These are phyloP conservation scores for Calliphora vomitoria DNA, from an alignment of 2,888 invertebrate species.

Conservation along the genomic window DNA sequence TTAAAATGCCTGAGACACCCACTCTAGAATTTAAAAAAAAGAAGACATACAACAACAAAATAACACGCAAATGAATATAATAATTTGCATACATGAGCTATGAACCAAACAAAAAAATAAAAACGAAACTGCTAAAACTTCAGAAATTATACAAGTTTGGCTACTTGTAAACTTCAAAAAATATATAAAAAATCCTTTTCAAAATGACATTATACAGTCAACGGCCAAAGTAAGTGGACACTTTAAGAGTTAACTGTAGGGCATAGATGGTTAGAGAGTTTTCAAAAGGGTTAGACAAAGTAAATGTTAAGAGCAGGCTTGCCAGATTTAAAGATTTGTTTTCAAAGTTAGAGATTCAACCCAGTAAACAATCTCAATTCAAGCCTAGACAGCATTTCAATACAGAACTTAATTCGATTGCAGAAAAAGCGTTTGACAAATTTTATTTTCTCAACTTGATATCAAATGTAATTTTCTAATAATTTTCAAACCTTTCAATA, in stretches of 20 bases:
- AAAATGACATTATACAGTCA: slow-evolving; percentile 54
- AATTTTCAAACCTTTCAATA: no score
- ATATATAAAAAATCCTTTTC: slow-evolving; percentile 20
- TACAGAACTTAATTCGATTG: no score
- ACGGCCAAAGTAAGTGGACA: slow-evolving; percentile 57
- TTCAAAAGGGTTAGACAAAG: background rate
- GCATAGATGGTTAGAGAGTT: background rate
- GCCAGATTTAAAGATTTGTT: no score
- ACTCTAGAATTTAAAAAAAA: slow-evolving; percentile 37
- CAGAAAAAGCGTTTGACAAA: no score
- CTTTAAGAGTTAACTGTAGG: slow-evolving; percentile 46
- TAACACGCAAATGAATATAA: slow-evolving; percentile 42
- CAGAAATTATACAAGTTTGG: slow-evolving; percentile 58
- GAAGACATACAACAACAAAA: slow-evolving; percentile 17
- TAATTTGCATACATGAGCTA: slow-evolving; percentile 68
- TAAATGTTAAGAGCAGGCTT: background rate
- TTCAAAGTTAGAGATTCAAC: no score
- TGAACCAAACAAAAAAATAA: slow-evolving; percentile 30
- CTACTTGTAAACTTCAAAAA: slow-evolving; percentile 52
- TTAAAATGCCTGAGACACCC: slow-evolving; percentile 55
- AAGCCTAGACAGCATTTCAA: no score
- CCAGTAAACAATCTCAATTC: no score
- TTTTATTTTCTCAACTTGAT: no score
- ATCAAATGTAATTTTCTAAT: no score
- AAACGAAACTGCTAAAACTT: slow-evolving; percentile 53